Conservation (phyloP, 1,140 invertebrate species). For the Heliothis subflexa region DNA sequence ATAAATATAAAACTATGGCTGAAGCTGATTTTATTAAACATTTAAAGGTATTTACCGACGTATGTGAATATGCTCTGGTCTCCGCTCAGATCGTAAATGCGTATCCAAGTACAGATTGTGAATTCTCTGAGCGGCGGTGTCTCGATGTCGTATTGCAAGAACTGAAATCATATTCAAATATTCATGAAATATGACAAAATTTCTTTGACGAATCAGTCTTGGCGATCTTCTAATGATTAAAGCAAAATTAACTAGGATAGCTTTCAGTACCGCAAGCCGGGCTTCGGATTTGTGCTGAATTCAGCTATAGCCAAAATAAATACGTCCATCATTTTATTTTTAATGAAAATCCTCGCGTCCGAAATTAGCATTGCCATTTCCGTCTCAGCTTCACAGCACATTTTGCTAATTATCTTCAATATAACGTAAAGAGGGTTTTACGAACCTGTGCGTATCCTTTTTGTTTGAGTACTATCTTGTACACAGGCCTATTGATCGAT, state of each 20-base stretch:
- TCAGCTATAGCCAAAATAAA: too few species aligned
- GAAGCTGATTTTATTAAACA: neutral
- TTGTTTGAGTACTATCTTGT: conserved; percentile 88
- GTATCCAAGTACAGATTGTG: conserved; percentile 89
- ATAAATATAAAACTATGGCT: conserved; percentile 25
- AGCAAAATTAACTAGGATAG: too few species aligned
- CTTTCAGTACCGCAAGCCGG: too few species aligned
- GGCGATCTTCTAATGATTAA: too few species aligned
- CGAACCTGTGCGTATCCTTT: conserved; percentile 89
- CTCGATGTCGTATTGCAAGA: conserved; percentile 88
- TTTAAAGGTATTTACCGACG: conserved; percentile 86
- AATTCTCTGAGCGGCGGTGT: conserved; percentile 89
- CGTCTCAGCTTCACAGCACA: too few species aligned
- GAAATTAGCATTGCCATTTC: too few species aligned
- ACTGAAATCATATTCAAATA: conserved; percentile 81
- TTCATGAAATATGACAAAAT: neutral
- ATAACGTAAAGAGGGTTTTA: neutral
- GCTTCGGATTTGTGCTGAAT: too few species aligned
- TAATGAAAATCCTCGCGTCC: too few species aligned
- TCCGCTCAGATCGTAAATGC: conserved; percentile 86
- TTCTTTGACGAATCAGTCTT: too few species aligned
- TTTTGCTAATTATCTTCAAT: neutral
- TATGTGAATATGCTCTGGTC: conserved; percentile 90
- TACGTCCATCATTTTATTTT: too few species aligned
- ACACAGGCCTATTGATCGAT: conserved; percentile 78